These are phyloP conservation scores for Myotis davidii DNA, from an alignment of 2,113 vertebrate species.

Conservation along the genomic window DNA sequence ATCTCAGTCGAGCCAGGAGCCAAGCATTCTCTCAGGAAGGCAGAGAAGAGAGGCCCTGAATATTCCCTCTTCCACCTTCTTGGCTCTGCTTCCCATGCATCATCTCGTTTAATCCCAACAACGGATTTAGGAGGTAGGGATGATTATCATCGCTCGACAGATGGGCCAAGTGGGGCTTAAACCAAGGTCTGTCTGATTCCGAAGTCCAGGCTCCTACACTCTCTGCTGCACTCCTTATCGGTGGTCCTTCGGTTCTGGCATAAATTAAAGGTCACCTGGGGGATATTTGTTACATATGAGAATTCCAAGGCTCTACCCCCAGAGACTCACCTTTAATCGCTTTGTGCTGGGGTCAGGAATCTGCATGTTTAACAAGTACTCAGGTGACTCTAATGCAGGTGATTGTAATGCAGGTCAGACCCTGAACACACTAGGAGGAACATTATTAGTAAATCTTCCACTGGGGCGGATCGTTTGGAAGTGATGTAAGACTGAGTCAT, in stretches of 20 bases:
- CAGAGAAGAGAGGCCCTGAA: not conserved
- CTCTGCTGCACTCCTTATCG: not conserved
- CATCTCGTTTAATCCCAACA: not conserved
- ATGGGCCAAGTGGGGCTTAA: slow-evolving; percentile 29
- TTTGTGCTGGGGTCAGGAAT: slow-evolving; percentile 40
- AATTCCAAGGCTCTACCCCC: not conserved
- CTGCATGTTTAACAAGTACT: slow-evolving; percentile 35
- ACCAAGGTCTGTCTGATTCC: not conserved
- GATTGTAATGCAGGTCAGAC: slow-evolving; percentile 41
- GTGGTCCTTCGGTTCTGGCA: not conserved
- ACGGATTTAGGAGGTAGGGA: slow-evolving; percentile 20
- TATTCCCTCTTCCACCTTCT: not conserved
- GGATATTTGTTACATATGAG: slow-evolving; percentile 48
- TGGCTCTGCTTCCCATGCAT: not conserved
- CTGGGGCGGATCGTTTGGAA: not conserved
- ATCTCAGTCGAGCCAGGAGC: not conserved
- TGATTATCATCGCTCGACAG: not conserved
- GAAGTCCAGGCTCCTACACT: not conserved
- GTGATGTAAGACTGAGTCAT: not conserved
- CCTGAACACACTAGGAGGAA: slow-evolving; percentile 12
- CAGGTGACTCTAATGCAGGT: not conserved
- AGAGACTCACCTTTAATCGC: slow-evolving; percentile 29
- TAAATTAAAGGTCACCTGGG: slow-evolving; percentile 27
- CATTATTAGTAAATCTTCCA: slow-evolving; percentile 39
- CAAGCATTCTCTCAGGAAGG: not conserved